Conservation (phyloP, 2,113 vertebrate genomes). For the Limnothrissa miodon region DNA sequence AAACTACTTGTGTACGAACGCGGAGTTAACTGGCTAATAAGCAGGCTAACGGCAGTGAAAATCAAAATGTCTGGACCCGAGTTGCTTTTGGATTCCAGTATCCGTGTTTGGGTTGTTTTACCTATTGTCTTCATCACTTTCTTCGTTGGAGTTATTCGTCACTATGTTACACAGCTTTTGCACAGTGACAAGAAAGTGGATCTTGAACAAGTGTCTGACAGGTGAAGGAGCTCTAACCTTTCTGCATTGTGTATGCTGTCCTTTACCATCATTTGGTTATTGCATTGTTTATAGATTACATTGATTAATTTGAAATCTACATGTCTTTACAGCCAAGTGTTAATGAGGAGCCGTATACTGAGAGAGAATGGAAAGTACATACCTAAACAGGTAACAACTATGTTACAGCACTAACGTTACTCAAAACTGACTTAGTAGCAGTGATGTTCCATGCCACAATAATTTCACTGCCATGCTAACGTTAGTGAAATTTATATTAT, state of each 20-base stretch:
- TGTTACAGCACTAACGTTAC: too few species aligned
- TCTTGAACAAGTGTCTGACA: conserved; percentile 77
- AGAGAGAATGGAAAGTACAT: conserved; percentile 81
- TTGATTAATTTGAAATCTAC: not conserved
- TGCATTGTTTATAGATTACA: too few species aligned
- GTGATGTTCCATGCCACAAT: not conserved
- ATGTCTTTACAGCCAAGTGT: conserved; percentile 71
- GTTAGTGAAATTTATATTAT: not conserved
- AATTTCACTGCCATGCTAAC: not conserved
- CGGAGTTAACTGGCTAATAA: not conserved
- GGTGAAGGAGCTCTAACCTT: conserved; percentile 52
- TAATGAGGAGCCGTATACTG: conserved; percentile 77
- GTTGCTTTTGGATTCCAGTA: conserved; percentile 78
- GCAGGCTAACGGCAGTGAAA: not conserved
- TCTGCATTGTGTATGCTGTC: not conserved
- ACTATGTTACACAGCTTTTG: conserved; percentile 75
- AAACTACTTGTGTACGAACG: not conserved
- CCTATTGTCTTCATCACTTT: conserved; percentile 82
- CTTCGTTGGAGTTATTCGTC: conserved; percentile 75
- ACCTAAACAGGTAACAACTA: conserved; percentile 73
- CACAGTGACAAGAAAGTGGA: conserved; percentile 74
- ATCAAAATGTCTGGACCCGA: conserved; percentile 72
- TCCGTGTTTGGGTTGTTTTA: conserved; percentile 80
- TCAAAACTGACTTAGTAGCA: too few species aligned
- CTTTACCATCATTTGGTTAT: not conserved